Conservation (phyloP, 2,888 invertebrate species). For the Yponomeuta plumbellus region DNA sequence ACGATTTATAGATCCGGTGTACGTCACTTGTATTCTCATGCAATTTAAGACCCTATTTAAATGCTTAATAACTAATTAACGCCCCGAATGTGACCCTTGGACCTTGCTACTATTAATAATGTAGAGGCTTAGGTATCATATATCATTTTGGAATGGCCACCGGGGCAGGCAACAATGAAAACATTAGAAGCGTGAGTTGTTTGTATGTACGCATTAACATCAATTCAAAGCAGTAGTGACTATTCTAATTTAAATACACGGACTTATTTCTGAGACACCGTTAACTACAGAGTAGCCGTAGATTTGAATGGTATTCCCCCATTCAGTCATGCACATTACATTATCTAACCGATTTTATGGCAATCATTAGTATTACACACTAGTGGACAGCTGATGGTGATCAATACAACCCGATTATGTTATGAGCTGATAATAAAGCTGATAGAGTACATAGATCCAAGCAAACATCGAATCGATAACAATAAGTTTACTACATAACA, state of each 20-base stretch:
- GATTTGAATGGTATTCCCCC: no score
- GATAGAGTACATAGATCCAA: no score
- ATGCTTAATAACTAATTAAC: constrained; percentile 35
- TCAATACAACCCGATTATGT: no score
- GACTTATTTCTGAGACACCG: no score
- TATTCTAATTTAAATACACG: background rate
- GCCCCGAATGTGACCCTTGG: constrained; percentile 24
- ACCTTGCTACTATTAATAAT: constrained; percentile 23
- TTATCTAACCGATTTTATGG: no score
- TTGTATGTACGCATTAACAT: background rate
- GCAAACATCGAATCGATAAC: no score
- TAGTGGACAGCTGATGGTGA: no score
- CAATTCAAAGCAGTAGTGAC: background rate
- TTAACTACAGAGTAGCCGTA: no score
- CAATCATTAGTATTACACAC: no score
- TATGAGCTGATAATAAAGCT: no score
- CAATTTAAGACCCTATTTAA: constrained; percentile 24
- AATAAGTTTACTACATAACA: no score
- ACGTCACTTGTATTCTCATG: constrained; percentile 14
- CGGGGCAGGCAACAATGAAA: constrained; percentile 1
- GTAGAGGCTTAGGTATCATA: constrained; percentile 18
- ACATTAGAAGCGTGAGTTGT: background rate
- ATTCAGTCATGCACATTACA: no score
- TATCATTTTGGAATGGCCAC: constrained; percentile 18
- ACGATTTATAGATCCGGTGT: constrained; percentile 4